Evolutionary conservation across 2,888 invertebrate genomes (phyloP).

Genomic region (Calephelis perditalis): DNA sequence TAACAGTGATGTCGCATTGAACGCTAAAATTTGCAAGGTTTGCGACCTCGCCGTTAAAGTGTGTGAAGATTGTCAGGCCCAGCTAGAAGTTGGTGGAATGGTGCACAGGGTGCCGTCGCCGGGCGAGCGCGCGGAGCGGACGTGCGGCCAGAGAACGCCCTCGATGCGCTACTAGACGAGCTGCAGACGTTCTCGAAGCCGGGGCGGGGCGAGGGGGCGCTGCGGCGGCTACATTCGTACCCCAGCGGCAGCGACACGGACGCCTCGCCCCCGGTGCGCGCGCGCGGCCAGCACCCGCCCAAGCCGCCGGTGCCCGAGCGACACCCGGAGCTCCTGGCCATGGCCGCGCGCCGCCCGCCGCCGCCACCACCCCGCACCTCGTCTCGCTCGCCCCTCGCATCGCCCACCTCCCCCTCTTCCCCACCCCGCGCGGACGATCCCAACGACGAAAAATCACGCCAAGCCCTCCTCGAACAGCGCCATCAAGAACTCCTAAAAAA

Average conservation of each 20-base stretch:
- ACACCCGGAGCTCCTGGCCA: conserved; percentile 85
- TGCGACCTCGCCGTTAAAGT: conserved; percentile 60
- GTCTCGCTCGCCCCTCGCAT: conserved; percentile 91
- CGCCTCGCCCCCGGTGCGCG: conserved; percentile 85
- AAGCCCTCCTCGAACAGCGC: conserved; percentile 88
- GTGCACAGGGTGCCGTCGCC: conserved; percentile 62
- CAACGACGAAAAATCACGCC: conserved; percentile 66
- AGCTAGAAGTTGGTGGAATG: conserved; percentile 61
- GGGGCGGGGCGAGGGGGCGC: conserved; percentile 70
- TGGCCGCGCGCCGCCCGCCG: conserved; percentile 87
- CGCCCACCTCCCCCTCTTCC: conserved; percentile 86
- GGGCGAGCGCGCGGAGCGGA: conserved; percentile 56
- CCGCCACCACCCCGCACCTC: conserved; percentile 96
- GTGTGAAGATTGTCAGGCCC: conserved; percentile 49
- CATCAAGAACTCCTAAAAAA: conserved; percentile 93
- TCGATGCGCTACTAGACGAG: conserved; percentile 97
- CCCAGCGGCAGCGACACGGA: conserved; percentile 92
- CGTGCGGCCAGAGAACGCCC: conserved; percentile 93
- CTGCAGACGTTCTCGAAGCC: conserved; percentile 93
- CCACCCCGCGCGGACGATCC: conserved; percentile 82
- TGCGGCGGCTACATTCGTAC: conserved; percentile 89
- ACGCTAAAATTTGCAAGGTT: conserved; percentile 25
- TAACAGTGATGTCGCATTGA: conserved; percentile 55
- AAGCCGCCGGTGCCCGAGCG: conserved; percentile 92
- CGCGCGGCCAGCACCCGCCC: conserved; percentile 74